These are phyloP conservation scores for Archips xylosteana DNA, from an alignment of 2,888 invertebrate species.

Conservation along the genomic window DNA sequence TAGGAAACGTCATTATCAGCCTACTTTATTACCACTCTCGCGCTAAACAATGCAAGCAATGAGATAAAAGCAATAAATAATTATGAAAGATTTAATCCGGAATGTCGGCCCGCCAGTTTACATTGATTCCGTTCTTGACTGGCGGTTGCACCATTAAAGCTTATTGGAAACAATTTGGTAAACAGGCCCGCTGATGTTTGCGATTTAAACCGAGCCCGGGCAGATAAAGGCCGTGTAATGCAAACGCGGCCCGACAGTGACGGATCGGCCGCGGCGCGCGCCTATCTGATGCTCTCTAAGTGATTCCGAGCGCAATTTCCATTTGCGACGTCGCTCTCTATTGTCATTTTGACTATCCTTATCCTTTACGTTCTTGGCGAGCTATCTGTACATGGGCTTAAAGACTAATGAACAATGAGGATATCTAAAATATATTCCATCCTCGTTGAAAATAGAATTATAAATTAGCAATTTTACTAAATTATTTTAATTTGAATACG, in stretches of 20 bases:
- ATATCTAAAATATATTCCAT: not conserved
- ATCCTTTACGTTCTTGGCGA: conserved; percentile 63
- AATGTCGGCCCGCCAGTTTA: conserved; percentile 67
- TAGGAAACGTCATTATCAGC: conserved; percentile 72
- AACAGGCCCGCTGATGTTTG: conserved; percentile 80
- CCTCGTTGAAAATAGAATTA: not conserved
- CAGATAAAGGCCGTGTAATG: conserved; percentile 83
- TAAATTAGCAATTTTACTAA: not conserved
- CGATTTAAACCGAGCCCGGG: conserved; percentile 76
- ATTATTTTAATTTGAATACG: not conserved
- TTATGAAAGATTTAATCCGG: conserved; percentile 74
- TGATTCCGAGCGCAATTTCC: conserved; percentile 82
- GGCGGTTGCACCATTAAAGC: conserved; percentile 73
- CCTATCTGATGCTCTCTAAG: conserved; percentile 84
- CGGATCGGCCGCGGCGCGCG: conserved; percentile 81
- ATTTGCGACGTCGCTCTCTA: conserved; percentile 78
- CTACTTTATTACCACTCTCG: conserved; percentile 64
- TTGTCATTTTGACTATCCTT: conserved; percentile 74
- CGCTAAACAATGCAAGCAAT: conserved; percentile 74
- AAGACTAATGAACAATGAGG: conserved; percentile 17
- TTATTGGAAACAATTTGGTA: conserved; percentile 84
- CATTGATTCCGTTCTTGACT: conserved; percentile 59
- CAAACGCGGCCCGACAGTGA: conserved; percentile 83
- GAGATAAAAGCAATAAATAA: conserved; percentile 76
- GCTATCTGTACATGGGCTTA: conserved; percentile 47